phyloP scores from a whole-genome alignment of 2,113 vertebrate species.

The Dicaeum eximium region DNA sequence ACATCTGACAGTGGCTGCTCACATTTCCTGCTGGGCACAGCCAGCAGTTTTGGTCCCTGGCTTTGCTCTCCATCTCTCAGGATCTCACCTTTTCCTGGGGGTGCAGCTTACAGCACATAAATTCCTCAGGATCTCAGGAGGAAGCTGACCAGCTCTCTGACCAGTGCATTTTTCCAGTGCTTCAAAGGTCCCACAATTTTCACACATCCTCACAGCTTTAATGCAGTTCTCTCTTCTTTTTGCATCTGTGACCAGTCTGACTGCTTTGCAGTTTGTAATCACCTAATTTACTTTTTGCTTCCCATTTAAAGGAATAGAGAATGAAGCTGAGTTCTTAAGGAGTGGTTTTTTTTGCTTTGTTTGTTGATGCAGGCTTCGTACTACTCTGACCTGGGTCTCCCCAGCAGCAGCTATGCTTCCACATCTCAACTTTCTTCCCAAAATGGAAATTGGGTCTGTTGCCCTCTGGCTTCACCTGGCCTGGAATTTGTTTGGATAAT shows the following conservation, averaged over 20 bases:
- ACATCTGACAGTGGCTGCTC: rapidly evolving
- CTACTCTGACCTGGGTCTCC: constrained; percentile 53
- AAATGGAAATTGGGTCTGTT: constrained; percentile 73
- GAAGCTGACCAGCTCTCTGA: neutral
- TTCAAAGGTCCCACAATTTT: neutral
- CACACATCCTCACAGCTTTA: neutral
- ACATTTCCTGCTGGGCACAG: neutral
- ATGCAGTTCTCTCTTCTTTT: neutral
- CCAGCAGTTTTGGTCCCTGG: neutral
- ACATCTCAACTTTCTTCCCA: constrained; percentile 55
- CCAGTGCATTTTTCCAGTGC: neutral
- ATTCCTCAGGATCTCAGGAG: neutral
- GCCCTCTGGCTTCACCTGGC: neutral
- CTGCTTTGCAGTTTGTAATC: neutral
- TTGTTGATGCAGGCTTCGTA: constrained; percentile 57
- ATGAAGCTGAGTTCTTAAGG: neutral
- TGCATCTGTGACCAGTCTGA: neutral
- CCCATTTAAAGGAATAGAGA: neutral
- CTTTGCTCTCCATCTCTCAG: neutral
- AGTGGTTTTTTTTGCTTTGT: neutral
- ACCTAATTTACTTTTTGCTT: neutral
- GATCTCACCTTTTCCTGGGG: neutral
- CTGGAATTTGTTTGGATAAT: neutral
- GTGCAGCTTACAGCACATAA: neutral
- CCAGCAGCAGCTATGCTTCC: constrained; percentile 19